Evolutionary conservation across 2,888 invertebrate species (phyloP).

Genomic region (Osmoderma eremita): DNA sequence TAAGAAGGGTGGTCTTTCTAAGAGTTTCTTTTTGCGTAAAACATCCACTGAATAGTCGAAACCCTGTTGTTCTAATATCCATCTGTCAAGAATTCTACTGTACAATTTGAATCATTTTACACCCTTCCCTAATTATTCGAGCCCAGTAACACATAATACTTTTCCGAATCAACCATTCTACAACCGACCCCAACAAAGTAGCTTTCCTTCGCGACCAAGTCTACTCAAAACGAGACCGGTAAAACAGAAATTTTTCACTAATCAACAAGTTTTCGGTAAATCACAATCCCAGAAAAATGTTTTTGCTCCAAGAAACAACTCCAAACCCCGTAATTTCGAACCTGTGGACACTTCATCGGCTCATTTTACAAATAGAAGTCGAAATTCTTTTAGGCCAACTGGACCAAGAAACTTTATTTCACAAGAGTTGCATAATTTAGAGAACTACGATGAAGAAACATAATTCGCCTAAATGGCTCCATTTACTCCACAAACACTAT

Average conservation of each 20-base stretch:
- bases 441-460: background rate
- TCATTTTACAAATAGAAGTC: background rate
- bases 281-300: background rate
- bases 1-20: too few relatives aligned
- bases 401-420: slow-evolving; percentile 7
- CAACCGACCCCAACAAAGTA: background rate
- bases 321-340: background rate
- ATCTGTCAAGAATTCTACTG: too few relatives aligned
- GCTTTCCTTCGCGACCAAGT: slow-evolving; percentile 8
- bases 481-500: too few relatives aligned
- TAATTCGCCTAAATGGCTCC: too few relatives aligned
- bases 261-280: slow-evolving; percentile 12
- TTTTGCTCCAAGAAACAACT: slow-evolving; percentile 1
- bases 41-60: too few relatives aligned
- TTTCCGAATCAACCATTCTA: background rate
- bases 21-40: too few relatives aligned
- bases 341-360: slow-evolving; percentile 11
- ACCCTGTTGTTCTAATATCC: too few relatives aligned
- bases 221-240: slow-evolving; percentile 2
- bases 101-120: too few relatives aligned
- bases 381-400: background rate
- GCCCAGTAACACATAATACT: background rate
- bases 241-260: background rate
- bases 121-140: background rate
- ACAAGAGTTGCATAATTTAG: background rate